phyloP scores from a whole-genome alignment of 2,113 vertebrate genomes.

The Pelvicachromis taeniatus region DNA sequence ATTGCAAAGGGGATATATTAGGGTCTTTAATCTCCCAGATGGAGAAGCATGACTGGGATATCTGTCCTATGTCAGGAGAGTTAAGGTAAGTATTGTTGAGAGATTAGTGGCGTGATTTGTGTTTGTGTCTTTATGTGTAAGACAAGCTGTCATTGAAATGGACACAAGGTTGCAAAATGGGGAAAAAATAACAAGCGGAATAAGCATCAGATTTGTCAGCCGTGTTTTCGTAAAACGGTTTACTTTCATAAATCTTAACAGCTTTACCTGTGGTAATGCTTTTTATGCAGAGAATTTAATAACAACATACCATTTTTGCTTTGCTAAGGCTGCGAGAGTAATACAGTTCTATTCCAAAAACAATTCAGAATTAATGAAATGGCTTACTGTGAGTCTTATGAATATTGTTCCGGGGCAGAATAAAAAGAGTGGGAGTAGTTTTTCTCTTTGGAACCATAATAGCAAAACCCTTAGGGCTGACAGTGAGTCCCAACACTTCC shows the following conservation, averaged over 20 bases:
- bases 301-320: conserved; percentile 31
- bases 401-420: conserved; percentile 55
- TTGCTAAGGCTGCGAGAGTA: conserved; percentile 21
- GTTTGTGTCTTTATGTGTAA: neutral
- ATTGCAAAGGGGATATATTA: conserved; percentile 32
- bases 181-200: neutral
- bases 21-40: conserved; percentile 27
- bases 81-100: neutral
- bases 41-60: conserved; percentile 28
- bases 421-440: conserved; percentile 33
- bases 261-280: conserved; percentile 28
- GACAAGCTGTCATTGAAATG: neutral
- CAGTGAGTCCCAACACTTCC: conserved; percentile 42
- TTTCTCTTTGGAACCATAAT: conserved; percentile 49
- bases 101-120: neutral
- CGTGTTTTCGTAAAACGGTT: conserved; percentile 6
- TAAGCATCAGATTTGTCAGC: neutral
- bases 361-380: conserved; percentile 61
- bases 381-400: conserved; percentile 43
- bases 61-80: neutral
- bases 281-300: conserved; percentile 47
- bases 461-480: conserved; percentile 43
- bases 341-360: conserved; percentile 30
- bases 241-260: conserved; percentile 14
- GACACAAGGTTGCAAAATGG: neutral